phyloP scores from a whole-genome alignment of 2,113 vertebrate species.

The Mustelus asterias region DNA sequence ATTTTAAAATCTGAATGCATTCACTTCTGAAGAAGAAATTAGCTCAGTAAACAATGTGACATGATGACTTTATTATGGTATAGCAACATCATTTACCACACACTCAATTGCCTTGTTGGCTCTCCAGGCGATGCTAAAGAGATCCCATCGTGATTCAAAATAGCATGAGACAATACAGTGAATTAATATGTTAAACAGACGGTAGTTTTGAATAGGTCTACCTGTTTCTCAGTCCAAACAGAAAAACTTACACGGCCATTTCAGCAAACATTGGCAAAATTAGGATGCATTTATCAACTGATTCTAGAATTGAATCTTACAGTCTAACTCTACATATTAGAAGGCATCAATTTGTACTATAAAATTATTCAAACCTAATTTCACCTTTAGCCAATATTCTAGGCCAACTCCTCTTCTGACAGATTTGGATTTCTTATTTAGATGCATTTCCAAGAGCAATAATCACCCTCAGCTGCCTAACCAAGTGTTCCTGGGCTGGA shows the following conservation, averaged over 20 bases:
- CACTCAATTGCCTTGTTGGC: neutral
- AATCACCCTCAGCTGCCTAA: neutral
- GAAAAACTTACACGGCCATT: neutral
- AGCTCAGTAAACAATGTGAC: neutral
- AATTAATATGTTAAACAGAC: neutral
- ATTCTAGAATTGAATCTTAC: neutral
- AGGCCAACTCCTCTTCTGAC: neutral
- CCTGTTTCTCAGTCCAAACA: neutral
- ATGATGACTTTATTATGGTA: neutral
- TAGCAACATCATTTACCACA: neutral
- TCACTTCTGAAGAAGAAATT: neutral
- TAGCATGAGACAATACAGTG: neutral
- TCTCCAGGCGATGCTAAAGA: slow-evolving; percentile 13
- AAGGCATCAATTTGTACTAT: neutral
- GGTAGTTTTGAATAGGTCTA: neutral
- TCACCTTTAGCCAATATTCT: neutral
- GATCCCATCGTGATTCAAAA: neutral
- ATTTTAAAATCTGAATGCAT: neutral
- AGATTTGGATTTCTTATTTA: neutral
- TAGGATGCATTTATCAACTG: neutral
- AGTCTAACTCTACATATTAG: neutral
- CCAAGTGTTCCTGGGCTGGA: neutral
- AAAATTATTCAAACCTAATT: neutral
- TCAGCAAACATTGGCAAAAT: neutral
- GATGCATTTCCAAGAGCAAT: neutral